phyloP scores from a whole-genome alignment of 2,797 vertebrate species.

The Loriculus beryllinus region DNA sequence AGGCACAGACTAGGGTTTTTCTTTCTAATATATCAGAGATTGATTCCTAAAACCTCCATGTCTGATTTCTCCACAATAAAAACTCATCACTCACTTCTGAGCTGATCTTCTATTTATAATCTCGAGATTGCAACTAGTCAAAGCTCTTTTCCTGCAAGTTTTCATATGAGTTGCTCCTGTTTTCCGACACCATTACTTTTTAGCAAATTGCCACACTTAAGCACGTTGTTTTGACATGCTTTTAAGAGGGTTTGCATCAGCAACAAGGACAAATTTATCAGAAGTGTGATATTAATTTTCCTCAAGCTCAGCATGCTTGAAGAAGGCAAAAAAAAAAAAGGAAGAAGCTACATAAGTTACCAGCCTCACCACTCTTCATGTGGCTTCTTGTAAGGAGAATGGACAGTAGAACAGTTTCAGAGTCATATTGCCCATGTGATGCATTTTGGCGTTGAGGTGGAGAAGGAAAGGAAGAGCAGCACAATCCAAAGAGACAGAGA shows the following conservation, averaged over 20 bases:
- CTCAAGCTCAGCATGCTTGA: neutral
- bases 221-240: conserved; percentile 18
- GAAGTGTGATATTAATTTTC: neutral
- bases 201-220: neutral
- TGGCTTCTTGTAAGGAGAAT: neutral
- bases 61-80: neutral
- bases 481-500: accelerated
- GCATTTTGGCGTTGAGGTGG: accelerated
- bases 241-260: neutral
- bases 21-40: neutral
- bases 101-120: neutral
- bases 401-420: neutral
- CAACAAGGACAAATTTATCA: neutral
- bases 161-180: neutral
- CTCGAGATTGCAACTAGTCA: neutral
- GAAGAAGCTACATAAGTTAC: neutral
- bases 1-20: neutral
- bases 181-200: neutral
- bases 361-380: neutral
- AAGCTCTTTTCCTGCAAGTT: neutral
- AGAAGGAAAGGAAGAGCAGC: neutral
- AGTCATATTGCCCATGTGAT: accelerated
- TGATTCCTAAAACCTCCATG: neutral
- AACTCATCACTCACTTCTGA: neutral
- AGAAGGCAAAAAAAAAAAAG: neutral